These are phyloP conservation scores for Philereme vetulata DNA, from an alignment of 2,888 invertebrate species.

Conservation along the genomic window DNA sequence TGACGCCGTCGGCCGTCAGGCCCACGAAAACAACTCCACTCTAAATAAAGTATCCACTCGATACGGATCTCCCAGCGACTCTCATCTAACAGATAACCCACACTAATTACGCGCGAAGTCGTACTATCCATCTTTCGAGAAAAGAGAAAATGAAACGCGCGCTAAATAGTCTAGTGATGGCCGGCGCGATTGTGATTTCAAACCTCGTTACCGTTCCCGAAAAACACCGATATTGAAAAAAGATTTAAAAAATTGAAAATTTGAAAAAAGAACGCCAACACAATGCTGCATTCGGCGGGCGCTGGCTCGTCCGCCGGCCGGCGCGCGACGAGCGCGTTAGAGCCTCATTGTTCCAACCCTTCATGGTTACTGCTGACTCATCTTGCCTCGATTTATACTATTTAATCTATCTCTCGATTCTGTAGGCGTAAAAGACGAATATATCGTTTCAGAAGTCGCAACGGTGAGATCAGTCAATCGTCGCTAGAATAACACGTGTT, in stretches of 20 bases:
- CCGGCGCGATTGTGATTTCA: constrained; percentile 74
- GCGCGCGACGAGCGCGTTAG: constrained; percentile 40
- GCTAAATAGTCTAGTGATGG: constrained; percentile 68
- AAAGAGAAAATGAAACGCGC: constrained; percentile 64
- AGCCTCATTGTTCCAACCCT: constrained; percentile 61
- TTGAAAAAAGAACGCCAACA: constrained; percentile 59
- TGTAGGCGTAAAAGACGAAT: constrained; percentile 70
- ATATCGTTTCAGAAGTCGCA: constrained; percentile 63
- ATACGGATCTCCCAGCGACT: constrained; percentile 49
- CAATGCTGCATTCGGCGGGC: constrained; percentile 48
- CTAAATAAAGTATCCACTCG: constrained; percentile 46
- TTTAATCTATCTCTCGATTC: constrained; percentile 73
- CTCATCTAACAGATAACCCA: constrained; percentile 63
- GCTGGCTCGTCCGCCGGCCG: constrained; percentile 50
- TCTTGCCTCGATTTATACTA: constrained; percentile 76
- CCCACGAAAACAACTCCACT: constrained; percentile 43
- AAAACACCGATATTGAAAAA: constrained; percentile 47
- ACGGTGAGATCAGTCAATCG: constrained; percentile 63
- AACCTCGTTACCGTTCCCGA: constrained; percentile 71
- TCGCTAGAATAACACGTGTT: constrained; percentile 55
- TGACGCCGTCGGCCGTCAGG: constrained; percentile 39
- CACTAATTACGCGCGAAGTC: constrained; percentile 64
- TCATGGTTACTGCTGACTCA: constrained; percentile 69
- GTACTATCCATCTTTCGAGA: constrained; percentile 59
- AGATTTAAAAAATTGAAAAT: constrained; percentile 53